Evolutionary conservation across 2,797 vertebrate species (phyloP).

Genomic region (Pseudomugil gertrudae): DNA sequence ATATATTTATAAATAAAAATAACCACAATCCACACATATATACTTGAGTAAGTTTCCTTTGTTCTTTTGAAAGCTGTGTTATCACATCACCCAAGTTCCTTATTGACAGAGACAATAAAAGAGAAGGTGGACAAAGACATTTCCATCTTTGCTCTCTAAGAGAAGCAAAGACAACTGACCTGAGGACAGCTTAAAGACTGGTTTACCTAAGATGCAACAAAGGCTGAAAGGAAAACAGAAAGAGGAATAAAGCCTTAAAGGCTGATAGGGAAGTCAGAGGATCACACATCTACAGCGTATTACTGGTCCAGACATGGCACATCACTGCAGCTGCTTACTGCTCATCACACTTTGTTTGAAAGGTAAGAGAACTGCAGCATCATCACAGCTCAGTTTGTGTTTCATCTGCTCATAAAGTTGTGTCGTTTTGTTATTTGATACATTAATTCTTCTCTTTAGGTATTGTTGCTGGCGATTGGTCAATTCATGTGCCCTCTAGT

Average conservation of each 20-base stretch:
- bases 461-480: constrained; percentile 71
- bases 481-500: constrained; percentile 56
- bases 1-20: too few species aligned
- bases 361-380: constrained; percentile 48
- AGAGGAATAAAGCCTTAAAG: not conserved
- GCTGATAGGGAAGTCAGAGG: not conserved
- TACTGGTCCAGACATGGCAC: not conserved
- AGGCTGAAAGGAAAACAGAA: not conserved
- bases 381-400: not conserved
- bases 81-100: constrained; percentile 18
- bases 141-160: not conserved
- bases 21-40: not conserved
- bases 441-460: constrained; percentile 35
- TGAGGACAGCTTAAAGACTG: not conserved
- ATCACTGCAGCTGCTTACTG: constrained; percentile 41
- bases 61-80: not conserved
- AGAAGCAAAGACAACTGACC: not conserved
- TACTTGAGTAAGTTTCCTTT: constrained; percentile 11
- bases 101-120: not conserved
- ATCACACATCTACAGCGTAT: not conserved
- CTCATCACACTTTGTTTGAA: constrained; percentile 51
- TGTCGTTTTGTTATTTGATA: not conserved
- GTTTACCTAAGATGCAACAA: not conserved
- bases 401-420: not conserved
- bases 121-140: constrained; percentile 33